A percentile compares a stretch with the other conserved stretches of the same genome.
Conservation (phyloP, 2,888 invertebrate genomes). For the Pimpla rufipes region DNA sequence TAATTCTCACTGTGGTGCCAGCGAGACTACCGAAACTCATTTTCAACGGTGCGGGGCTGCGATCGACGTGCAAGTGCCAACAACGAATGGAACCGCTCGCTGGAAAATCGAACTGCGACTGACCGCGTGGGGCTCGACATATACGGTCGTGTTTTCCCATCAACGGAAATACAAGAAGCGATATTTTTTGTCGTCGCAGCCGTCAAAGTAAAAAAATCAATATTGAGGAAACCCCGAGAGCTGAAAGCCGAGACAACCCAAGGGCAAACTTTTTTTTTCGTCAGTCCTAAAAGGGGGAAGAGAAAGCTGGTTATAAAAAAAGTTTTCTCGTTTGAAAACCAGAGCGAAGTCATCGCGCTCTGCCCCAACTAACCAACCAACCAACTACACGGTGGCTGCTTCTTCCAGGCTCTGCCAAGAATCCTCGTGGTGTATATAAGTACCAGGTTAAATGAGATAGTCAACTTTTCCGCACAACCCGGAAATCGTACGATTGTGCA, state of each 20-base stretch:
- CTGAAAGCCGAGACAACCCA: conserved; percentile 27
- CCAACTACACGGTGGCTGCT: no score
- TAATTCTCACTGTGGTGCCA: conserved; percentile 39
- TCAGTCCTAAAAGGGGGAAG: not conserved
- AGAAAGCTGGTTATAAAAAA: conserved; percentile 19
- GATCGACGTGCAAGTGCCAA: conserved; percentile 9
- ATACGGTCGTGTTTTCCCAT: conserved; percentile 8
- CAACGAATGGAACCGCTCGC: conserved; percentile 45
- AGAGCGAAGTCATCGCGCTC: conserved; percentile 3
- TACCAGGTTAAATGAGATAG: not conserved
- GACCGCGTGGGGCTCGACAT: conserved; percentile 22
- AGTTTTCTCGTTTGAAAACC: conserved; percentile 38
- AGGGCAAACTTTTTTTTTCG: conserved; percentile 39
- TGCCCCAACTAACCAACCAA: no score
- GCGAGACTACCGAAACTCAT: conserved; percentile 36
- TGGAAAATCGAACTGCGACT: conserved; percentile 28
- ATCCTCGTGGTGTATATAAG: conserved; percentile 6
- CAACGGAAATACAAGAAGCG: not conserved
- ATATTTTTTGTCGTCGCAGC: conserved; percentile 36
- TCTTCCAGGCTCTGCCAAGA: not conserved
- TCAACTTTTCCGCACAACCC: not conserved
- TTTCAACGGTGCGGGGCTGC: conserved; percentile 12
- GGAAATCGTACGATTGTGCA: not conserved
- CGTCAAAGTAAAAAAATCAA: conserved; percentile 47
- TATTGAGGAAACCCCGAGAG: conserved; percentile 36